Percentiles rank a stretch among this genome's conserved stretches.
phyloP scores from a whole-genome alignment of 2,797 vertebrate species.

The Falco berigora region DNA sequence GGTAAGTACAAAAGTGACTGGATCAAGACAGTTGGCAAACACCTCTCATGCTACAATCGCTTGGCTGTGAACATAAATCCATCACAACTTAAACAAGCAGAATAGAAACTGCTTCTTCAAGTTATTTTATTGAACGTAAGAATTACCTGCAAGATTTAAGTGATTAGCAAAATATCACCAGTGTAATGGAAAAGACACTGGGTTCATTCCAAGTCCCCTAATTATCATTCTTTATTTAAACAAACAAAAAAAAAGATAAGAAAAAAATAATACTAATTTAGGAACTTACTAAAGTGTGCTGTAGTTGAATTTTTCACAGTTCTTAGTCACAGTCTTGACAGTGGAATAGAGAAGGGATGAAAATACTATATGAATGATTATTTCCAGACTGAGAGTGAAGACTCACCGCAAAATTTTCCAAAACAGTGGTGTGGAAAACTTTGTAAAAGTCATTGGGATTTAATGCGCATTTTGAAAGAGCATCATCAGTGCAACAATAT shows the following conservation, averaged over 20 bases:
- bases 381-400: background rate
- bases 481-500: background rate
- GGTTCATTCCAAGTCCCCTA: background rate
- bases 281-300: background rate
- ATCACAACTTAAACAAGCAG: background rate
- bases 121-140: background rate
- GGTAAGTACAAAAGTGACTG: background rate
- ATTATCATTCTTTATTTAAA: background rate
- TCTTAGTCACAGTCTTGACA: background rate
- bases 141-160: conserved; percentile 39
- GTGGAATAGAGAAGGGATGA: background rate
- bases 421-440: background rate
- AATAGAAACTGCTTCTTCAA: background rate
- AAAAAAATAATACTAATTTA: background rate
- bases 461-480: background rate
- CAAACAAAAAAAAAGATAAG: background rate
- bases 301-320: background rate
- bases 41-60: background rate
- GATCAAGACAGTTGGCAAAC: background rate
- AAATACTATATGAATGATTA: background rate
- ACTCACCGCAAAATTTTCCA: background rate
- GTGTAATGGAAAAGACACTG: conserved; percentile 22
- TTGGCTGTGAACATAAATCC: background rate
- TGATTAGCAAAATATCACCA: conserved; percentile 15
- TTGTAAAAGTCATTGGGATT: background rate